A percentile compares a stretch with the other conserved stretches of the same genome.
Evolutionary conservation across 2,888 invertebrate species (phyloP).

Genomic region (Spodoptera littoralis): DNA sequence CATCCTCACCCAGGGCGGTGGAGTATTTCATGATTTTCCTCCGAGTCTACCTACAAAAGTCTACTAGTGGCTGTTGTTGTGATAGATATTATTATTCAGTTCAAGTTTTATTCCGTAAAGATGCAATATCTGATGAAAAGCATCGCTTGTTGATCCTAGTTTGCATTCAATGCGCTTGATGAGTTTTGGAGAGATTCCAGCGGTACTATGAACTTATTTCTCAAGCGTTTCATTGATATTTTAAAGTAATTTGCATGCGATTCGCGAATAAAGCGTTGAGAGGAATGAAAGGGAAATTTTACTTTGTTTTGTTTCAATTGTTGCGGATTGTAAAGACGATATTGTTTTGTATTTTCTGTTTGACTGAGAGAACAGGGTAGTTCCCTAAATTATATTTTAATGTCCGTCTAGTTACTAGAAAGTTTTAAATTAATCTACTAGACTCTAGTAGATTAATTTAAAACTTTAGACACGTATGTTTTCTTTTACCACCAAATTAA

Average conservation of each 20-base stretch:
- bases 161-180: slow-evolving; percentile 38
- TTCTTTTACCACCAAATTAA: too few species aligned
- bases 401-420: too few species aligned
- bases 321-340: slow-evolving; percentile 1
- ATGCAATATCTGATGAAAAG: slow-evolving; percentile 53
- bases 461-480: too few species aligned
- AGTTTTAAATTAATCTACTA: too few species aligned
- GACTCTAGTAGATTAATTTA: too few species aligned
- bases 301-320: slow-evolving; percentile 5
- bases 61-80: too few species aligned
- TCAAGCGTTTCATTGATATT: slow-evolving; percentile 37
- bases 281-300: slow-evolving; percentile 42
- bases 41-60: too few species aligned
- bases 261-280: slow-evolving; percentile 16
- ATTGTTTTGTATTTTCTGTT: too few species aligned
- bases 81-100: slow-evolving; percentile 33
- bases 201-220: slow-evolving; percentile 33
- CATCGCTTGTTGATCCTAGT: slow-evolving; percentile 17
- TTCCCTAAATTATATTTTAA: too few species aligned
- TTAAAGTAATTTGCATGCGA: slow-evolving; percentile 45
- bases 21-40: too few species aligned
- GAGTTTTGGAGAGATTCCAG: slow-evolving; percentile 50
- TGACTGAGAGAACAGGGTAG: too few species aligned
- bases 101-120: slow-evolving; percentile 54
- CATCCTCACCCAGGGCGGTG: too few species aligned